Percentiles rank a stretch among this genome's conserved stretches.
Evolutionary conservation across 2,797 vertebrate species (phyloP).

Genomic region (Bovichtus variegatus): DNA sequence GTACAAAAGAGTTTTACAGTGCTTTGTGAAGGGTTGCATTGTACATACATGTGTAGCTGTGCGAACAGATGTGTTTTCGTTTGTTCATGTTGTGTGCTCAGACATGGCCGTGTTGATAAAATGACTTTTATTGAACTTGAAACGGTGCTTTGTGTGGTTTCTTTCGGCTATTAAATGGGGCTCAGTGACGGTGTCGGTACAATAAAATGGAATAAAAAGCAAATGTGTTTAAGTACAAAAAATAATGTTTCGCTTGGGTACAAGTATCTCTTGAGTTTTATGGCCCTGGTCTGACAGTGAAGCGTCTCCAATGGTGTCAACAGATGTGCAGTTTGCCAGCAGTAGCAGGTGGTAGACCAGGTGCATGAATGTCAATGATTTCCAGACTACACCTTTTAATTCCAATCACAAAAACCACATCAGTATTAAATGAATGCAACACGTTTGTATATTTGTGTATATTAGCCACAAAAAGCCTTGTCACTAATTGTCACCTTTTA

Average conservation of each 20-base stretch:
- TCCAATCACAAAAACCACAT: constrained; percentile 13
- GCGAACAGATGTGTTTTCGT: constrained; percentile 33
- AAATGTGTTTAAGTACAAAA: constrained; percentile 18
- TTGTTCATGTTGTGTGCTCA: constrained; percentile 16
- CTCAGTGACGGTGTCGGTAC: neutral
- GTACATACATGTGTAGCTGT: constrained; percentile 52
- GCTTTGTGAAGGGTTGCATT: constrained; percentile 55
- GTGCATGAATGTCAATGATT: constrained; percentile 60
- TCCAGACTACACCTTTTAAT: constrained; percentile 24
- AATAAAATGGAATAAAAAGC: neutral
- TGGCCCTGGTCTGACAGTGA: constrained; percentile 9
- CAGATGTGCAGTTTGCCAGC: constrained; percentile 62
- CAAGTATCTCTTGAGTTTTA: constrained; percentile 20
- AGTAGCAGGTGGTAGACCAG: constrained; percentile 65
- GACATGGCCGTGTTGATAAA: constrained; percentile 43
- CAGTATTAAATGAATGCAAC: neutral
- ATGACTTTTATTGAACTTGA: constrained; percentile 35
- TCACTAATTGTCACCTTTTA: neutral
- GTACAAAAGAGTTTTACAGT: constrained; percentile 42
- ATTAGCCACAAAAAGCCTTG: neutral
- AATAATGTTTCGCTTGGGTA: neutral
- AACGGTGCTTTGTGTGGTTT: constrained; percentile 18
- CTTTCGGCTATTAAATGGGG: neutral
- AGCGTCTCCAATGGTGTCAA: constrained; percentile 10
- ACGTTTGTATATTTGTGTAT: neutral